Evolutionary conservation across 2,888 invertebrate genomes (phyloP).

Genomic region (Pardosa pseudoannulata): DNA sequence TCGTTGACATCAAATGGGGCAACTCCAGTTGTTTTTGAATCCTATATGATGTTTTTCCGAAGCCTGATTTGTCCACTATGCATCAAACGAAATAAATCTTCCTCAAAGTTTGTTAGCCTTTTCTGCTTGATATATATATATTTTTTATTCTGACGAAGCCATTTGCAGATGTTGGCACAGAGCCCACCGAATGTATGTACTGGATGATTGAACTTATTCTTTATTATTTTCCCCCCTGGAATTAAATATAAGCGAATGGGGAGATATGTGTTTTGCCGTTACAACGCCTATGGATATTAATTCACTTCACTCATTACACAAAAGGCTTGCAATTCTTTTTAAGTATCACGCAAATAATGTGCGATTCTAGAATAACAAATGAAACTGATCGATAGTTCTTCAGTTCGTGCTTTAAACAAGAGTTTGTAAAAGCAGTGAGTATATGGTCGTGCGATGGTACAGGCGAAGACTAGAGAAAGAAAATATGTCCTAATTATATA

Average conservation of each 20-base stretch:
- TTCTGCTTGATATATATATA: neutral
- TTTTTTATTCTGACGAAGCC: neutral
- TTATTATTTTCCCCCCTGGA: neutral
- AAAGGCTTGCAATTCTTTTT: too few species aligned
- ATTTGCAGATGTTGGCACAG: constrained; percentile 9
- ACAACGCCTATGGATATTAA: neutral
- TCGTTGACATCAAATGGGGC: constrained; percentile 7
- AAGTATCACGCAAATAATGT: neutral
- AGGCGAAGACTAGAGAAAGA: too few species aligned
- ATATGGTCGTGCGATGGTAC: too few species aligned
- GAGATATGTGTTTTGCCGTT: neutral
- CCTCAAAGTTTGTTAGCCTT: constrained; percentile 6
- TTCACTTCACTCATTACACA: neutral
- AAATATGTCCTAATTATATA: too few species aligned
- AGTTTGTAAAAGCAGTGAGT: too few species aligned
- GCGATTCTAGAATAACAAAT: too few species aligned
- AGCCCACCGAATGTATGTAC: neutral
- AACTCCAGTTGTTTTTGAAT: constrained; percentile 4
- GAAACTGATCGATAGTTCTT: too few species aligned
- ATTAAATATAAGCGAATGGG: neutral
- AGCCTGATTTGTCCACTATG: neutral
- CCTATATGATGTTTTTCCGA: neutral
- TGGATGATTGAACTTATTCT: constrained; percentile 9
- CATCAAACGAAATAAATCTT: neutral
- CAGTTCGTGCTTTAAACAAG: too few species aligned